Evolutionary conservation across 2,113 vertebrate genomes (phyloP).

Genomic region (Nerophis ophidion): DNA sequence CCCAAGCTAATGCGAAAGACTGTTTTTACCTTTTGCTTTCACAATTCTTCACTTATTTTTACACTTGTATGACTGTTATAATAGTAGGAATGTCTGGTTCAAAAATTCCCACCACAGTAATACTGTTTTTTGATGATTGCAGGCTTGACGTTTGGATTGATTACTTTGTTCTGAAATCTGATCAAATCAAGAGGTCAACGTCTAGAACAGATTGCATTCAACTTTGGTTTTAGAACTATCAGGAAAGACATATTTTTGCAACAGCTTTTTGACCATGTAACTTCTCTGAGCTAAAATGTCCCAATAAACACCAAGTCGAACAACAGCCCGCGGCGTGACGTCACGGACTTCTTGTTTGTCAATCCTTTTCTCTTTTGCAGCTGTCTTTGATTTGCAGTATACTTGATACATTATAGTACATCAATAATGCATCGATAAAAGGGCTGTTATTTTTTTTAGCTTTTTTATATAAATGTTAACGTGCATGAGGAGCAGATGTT

Average conservation of each 20-base stretch:
- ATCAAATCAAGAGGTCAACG: neutral
- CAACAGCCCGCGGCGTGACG: constrained; percentile 40
- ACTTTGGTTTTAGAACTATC: neutral
- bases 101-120: no score
- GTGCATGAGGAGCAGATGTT: constrained; percentile 19
- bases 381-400: constrained; percentile 41
- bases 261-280: constrained; percentile 12
- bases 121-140: neutral
- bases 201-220: neutral
- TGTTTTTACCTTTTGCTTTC: no score
- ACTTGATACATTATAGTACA: constrained; percentile 2
- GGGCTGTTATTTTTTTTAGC: constrained; percentile 1
- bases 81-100: no score
- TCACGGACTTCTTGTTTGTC: constrained; percentile 40
- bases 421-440: constrained; percentile 34
- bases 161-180: neutral
- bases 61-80: no score
- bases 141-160: neutral
- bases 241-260: neutral
- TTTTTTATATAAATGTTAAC: constrained; percentile 28
- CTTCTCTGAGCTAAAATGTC: constrained; percentile 55
- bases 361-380: constrained; percentile 19
- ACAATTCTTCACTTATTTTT: no score
- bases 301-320: constrained; percentile 53
- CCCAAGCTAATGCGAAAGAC: no score